Percentiles rank a stretch among this genome's conserved stretches.
phyloP scores from a whole-genome alignment of 2,797 vertebrate species.

The Chrysocyon brachyurus region DNA sequence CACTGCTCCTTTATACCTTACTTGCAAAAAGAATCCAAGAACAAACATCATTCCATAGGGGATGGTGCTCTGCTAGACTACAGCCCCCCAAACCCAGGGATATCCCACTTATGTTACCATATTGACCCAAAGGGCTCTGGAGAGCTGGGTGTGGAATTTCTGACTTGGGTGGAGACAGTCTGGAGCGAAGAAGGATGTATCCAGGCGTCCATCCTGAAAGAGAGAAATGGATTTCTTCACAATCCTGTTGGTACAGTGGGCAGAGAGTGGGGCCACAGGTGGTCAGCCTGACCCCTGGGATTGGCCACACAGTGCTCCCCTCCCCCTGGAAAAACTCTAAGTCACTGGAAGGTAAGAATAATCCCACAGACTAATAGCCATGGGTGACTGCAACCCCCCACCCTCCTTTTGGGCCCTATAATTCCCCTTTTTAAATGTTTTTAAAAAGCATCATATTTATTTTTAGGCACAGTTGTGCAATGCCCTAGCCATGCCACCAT shows the following conservation, averaged over 20 bases:
- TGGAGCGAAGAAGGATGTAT: slow-evolving; percentile 93
- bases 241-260: not conserved
- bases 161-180: slow-evolving; percentile 95
- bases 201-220: slow-evolving; percentile 91
- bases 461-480: not conserved
- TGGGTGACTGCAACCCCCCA: not conserved
- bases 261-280: not conserved
- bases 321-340: not conserved
- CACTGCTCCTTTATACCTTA: too few species aligned
- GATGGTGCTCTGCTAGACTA: not conserved
- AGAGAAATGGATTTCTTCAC: not conserved
- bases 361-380: not conserved
- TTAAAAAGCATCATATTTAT: not conserved
- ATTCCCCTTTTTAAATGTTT: not conserved
- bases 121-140: slow-evolving; percentile 94
- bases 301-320: rapidly evolving
- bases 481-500: not conserved
- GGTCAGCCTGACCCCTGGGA: not conserved
- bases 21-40: not conserved
- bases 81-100: not conserved
- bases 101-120: slow-evolving; percentile 89
- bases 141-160: slow-evolving; percentile 94
- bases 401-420: not conserved
- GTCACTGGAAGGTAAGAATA: not conserved
- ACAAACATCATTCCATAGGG: not conserved